Conservation (phyloP, 2,797 vertebrate species). For the Triplophysa yarkandensis region DNA sequence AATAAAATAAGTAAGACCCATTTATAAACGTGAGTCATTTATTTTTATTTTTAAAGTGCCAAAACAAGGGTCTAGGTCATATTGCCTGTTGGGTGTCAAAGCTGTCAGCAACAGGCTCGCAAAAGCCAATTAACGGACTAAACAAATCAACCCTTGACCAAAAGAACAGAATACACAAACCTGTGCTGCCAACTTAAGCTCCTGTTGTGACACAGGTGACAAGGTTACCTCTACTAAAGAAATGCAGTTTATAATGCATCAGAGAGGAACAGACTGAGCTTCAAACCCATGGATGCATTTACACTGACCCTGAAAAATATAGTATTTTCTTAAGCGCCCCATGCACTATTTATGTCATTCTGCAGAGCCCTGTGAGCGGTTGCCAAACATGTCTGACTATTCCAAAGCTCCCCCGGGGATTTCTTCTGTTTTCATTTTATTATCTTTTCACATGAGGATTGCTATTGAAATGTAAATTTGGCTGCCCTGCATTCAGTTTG, state of each 20-base stretch:
- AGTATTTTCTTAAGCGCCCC: slow-evolving; percentile 22
- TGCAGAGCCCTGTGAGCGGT: slow-evolving; percentile 34
- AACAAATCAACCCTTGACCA: slow-evolving; percentile 11
- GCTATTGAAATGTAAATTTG: slow-evolving; percentile 65
- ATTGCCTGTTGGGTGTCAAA: slow-evolving; percentile 12
- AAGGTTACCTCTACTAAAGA: slow-evolving; percentile 22
- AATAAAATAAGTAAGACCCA: neutral
- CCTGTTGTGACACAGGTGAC: slow-evolving; percentile 22
- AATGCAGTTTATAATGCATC: slow-evolving; percentile 27
- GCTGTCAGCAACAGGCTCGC: slow-evolving; percentile 22
- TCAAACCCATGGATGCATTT: slow-evolving; percentile 7
- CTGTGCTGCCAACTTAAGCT: slow-evolving; percentile 15
- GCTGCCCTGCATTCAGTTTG: slow-evolving; percentile 43
- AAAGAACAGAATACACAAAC: slow-evolving; percentile 32
- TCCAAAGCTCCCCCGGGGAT: slow-evolving; percentile 29
- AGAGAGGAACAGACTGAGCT: neutral
- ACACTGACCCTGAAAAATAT: slow-evolving; percentile 5
- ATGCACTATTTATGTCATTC: slow-evolving; percentile 30
- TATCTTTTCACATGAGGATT: slow-evolving; percentile 46
- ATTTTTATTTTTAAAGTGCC: slow-evolving; percentile 4
- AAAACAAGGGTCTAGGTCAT: slow-evolving; percentile 9
- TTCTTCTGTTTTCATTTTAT: slow-evolving; percentile 39
- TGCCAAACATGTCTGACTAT: slow-evolving; percentile 43
- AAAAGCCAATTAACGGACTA: slow-evolving; percentile 17
- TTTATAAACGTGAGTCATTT: neutral